Evolutionary conservation across 2,113 vertebrate genomes (phyloP), one percentile per base, ranked within the genome.

Genomic region (Zeus faber): DNA sequence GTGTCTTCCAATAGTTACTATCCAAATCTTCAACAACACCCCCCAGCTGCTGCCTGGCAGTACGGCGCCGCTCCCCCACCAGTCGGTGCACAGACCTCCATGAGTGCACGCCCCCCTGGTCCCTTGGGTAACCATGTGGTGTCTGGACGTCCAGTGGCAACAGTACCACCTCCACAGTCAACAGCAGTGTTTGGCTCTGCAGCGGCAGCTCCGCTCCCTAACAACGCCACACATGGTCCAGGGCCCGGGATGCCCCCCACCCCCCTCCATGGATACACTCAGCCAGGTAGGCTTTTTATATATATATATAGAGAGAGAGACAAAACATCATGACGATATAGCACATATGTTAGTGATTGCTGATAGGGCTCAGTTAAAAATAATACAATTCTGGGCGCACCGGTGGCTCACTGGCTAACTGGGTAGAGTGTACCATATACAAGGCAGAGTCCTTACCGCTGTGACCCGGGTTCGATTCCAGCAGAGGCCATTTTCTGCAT

Each of bases 1-100:
- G 82, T 87, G 20, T 81, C 91, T 53, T 79, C 87, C 62, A 80
- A 84, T 46, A 72, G 72, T 70, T 92, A 90, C 85, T 88, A 87
- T 74, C 62, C 88, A 54, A 89, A 76, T 84, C 74, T 76, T 33
- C 80, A 82, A 39, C 56, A 63, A 0, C 70, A 79, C 33, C 74
- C 83, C 21, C 83, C 88, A 68, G 74, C 87, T 52, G 79, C 85
- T 22, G 77, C 84, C 72, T 97, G 95, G 95, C 92, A 91, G 23
- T 91, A 92, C 71, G 81, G 82, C 64, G 84, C 84, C 49, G 85
- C 79, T 25, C 52, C 75, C 24, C 60, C 88, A 18, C 74, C 31
- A 9, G 74, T 74, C 39, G 89, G 86, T 33, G 62, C 78, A 1
- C 59, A 81, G 3, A 1, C 68, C 4, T 58, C 40, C 5, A 85